Conservation (phyloP, 1,140 invertebrate genomes). For the Acromyrmex charruanus region DNA sequence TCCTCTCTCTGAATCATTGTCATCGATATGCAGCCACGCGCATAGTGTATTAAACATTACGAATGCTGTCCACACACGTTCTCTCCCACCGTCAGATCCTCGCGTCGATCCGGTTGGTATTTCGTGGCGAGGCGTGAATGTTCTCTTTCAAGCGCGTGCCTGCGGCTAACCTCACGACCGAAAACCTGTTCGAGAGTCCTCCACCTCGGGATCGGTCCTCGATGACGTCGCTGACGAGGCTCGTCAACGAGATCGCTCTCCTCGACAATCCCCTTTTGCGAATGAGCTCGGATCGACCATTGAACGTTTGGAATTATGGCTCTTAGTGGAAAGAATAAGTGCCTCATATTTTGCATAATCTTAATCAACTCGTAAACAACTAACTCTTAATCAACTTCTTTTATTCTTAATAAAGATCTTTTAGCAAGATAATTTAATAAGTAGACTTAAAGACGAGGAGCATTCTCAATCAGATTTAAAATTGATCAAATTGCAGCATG, state of each 20-base stretch:
- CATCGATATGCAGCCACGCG: constrained; percentile 70
- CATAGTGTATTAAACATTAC: constrained; percentile 69
- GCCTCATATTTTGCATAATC: constrained; percentile 1
- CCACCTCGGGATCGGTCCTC: constrained; percentile 49
- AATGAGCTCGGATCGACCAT: not conserved
- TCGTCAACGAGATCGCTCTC: constrained; percentile 44
- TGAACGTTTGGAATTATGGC: not conserved
- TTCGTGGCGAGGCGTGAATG: constrained; percentile 71
- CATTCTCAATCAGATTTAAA: not conserved
- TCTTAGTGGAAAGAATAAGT: not conserved
- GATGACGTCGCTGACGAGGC: constrained; percentile 49
- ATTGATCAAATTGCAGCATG: not conserved
- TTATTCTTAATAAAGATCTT: not conserved
- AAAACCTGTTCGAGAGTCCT: constrained; percentile 71
- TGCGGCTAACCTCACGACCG: constrained; percentile 71
- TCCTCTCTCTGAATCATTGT: constrained; percentile 69
- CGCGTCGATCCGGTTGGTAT: constrained; percentile 61
- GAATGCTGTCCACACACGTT: constrained; percentile 52
- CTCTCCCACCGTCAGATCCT: not conserved
- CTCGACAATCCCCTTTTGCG: not conserved
- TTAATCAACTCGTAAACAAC: not conserved
- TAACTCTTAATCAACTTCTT: not conserved
- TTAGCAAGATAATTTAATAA: not conserved
- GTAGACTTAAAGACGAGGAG: not conserved
- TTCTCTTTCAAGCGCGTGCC: constrained; percentile 67